phyloP scores from a whole-genome alignment of 2,888 invertebrate genomes.

The Ectropis crepuscularia region DNA sequence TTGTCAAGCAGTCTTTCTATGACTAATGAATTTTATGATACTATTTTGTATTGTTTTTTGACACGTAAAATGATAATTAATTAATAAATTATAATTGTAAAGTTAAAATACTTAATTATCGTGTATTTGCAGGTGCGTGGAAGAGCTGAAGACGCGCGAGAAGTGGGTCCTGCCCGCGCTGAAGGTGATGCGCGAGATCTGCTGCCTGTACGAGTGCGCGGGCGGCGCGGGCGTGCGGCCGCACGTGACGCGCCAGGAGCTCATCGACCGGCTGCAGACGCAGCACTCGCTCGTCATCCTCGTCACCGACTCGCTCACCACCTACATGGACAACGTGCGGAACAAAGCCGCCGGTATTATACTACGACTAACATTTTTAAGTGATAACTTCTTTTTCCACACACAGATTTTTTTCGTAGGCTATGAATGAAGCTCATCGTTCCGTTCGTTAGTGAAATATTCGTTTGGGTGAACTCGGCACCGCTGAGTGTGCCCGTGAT shows the following conservation, averaged over 20 bases:
- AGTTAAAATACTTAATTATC: not conserved
- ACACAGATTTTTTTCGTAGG: too few relatives aligned
- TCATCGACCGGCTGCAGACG: constrained; percentile 95
- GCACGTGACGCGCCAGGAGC: constrained; percentile 86
- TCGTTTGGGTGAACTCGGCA: too few relatives aligned
- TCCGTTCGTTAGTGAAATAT: too few relatives aligned
- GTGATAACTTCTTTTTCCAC: too few relatives aligned
- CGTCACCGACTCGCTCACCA: constrained; percentile 95
- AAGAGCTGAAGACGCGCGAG: constrained; percentile 94
- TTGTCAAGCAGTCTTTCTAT: too few relatives aligned
- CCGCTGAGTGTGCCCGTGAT: too few relatives aligned
- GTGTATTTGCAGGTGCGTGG: constrained; percentile 88
- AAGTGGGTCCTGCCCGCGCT: constrained; percentile 97
- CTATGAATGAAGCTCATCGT: too few relatives aligned
- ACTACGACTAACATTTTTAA: not conserved
- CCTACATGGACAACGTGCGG: constrained; percentile 95
- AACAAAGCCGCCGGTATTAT: constrained; percentile 69
- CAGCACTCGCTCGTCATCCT: constrained; percentile 97
- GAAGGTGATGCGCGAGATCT: constrained; percentile 98
- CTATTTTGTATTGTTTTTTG: too few relatives aligned
- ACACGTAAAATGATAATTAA: too few relatives aligned
- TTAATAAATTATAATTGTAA: too few relatives aligned
- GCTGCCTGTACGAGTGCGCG: constrained; percentile 95
- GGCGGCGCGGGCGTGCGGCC: constrained; percentile 79
- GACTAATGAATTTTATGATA: too few relatives aligned